Evolutionary conservation across 1,140 invertebrate species (phyloP).

Genomic region (Zaprionus inermis): DNA sequence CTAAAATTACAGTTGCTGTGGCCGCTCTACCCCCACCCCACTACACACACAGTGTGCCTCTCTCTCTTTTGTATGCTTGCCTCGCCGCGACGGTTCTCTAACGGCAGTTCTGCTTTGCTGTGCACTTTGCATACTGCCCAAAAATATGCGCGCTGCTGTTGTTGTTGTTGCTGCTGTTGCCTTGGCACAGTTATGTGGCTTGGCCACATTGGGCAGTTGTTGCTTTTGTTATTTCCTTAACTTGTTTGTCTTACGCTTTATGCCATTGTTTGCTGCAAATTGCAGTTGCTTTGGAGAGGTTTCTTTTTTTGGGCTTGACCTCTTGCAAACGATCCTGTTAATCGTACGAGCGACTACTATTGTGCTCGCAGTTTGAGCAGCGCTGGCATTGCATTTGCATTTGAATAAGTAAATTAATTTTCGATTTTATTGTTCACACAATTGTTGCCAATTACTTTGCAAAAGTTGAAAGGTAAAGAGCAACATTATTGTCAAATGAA

Average conservation of each 20-base stretch:
- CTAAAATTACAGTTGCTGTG: constrained; percentile 45
- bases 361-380: background rate
- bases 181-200: constrained; percentile 78
- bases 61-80: constrained; percentile 32
- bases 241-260: constrained; percentile 43
- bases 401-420: background rate
- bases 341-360: background rate
- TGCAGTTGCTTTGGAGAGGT: constrained; percentile 16
- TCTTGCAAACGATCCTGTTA: background rate
- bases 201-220: constrained; percentile 46
- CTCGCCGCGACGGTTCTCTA: constrained; percentile 2
- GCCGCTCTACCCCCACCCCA: no score
- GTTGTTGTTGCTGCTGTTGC: constrained; percentile 37
- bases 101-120: constrained; percentile 44
- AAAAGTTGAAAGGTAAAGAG: constrained; percentile 28
- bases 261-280: constrained; percentile 23
- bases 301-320: constrained; percentile 35
- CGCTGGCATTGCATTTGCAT: no score
- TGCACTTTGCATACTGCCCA: constrained; percentile 52
- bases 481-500: constrained; percentile 22
- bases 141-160: constrained; percentile 28
- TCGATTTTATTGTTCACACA: background rate
- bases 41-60: background rate
- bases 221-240: constrained; percentile 27
- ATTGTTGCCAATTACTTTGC: constrained; percentile 2